These are phyloP conservation scores for Noturus placidus DNA, from an alignment of 2,113 vertebrate genomes.

Conservation along the genomic window DNA sequence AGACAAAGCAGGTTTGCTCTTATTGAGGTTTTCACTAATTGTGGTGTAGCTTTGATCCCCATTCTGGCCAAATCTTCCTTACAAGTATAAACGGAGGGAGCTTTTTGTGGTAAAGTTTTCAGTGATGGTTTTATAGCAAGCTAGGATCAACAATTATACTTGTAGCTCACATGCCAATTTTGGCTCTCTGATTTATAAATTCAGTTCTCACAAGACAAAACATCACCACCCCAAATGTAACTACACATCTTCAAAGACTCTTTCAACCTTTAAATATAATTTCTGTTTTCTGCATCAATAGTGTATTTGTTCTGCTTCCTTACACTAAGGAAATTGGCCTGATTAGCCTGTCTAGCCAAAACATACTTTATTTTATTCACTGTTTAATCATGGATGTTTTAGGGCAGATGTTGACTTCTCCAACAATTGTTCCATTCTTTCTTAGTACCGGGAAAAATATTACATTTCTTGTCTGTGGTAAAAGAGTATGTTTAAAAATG, in stretches of 20 bases:
- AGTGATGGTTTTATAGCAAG: neutral
- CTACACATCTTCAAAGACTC: neutral
- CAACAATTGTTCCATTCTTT: neutral
- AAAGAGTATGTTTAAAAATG: neutral
- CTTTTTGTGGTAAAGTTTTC: neutral
- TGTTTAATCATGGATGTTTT: neutral
- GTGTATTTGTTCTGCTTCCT: neutral
- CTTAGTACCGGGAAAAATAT: neutral
- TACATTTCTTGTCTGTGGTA: neutral
- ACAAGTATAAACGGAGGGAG: neutral
- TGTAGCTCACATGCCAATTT: neutral
- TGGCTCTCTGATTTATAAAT: neutral
- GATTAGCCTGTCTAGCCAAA: neutral
- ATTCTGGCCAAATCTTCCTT: neutral
- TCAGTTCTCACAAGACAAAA: neutral
- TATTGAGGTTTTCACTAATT: neutral
- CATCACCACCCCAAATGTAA: neutral
- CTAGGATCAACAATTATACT: neutral
- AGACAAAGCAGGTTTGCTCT: neutral
- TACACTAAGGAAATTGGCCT: neutral
- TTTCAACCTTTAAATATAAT: neutral
- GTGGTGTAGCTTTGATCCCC: neutral
- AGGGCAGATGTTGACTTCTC: neutral
- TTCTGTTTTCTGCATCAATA: neutral
- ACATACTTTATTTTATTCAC: neutral